Conservation (phyloP, 2,888 invertebrate species). For the Brachypalpus laphriformis region DNA sequence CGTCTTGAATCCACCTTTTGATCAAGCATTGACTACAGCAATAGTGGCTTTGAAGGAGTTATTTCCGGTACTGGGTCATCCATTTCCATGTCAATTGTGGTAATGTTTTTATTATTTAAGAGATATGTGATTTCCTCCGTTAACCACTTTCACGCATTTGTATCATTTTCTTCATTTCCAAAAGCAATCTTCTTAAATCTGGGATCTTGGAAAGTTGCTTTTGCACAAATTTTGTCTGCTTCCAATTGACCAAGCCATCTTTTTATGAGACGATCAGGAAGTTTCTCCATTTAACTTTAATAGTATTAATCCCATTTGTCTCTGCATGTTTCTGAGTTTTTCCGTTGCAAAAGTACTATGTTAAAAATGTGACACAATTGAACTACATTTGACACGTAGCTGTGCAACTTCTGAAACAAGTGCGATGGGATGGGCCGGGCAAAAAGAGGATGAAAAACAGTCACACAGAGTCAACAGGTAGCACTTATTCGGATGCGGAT, state of each 20-base stretch:
- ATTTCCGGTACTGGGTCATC: not conserved
- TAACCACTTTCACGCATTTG: constrained; percentile 5
- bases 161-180: constrained; percentile 24
- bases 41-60: not conserved
- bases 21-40: constrained; percentile 17
- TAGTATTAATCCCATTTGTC: constrained; percentile 7
- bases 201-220: constrained; percentile 36
- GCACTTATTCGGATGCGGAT: too few species aligned
- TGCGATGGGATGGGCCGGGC: too few species aligned
- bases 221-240: constrained; percentile 12
- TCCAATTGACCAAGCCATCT: constrained; percentile 18
- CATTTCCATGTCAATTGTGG: not conserved
- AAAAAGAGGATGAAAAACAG: too few species aligned
- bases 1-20: not conserved
- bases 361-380: too few species aligned
- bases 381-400: too few species aligned
- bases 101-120: not conserved
- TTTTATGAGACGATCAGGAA: not conserved
- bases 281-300: not conserved
- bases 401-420: too few species aligned
- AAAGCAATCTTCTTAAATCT: constrained; percentile 42
- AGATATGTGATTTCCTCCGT: not conserved
- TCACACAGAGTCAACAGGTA: too few species aligned
- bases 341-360: not conserved
- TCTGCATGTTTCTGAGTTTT: constrained; percentile 17